A percentile compares a stretch with the other conserved stretches of the same genome.
These are phyloP conservation scores for Smutsia temminckii DNA, from an alignment of 2,797 vertebrate species.

Conservation along the genomic window DNA sequence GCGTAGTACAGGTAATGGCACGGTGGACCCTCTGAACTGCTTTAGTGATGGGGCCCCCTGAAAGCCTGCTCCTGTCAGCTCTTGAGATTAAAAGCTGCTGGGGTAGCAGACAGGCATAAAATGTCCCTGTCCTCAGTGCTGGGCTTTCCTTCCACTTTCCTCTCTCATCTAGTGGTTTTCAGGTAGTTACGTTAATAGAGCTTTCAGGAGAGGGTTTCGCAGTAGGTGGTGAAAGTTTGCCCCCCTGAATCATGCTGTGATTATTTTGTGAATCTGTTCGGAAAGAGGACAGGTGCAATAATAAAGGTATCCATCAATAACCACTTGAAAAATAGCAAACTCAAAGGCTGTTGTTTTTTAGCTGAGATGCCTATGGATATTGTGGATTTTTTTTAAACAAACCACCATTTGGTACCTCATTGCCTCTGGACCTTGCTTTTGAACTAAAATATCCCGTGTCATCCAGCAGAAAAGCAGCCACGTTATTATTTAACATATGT, in stretches of 20 bases:
- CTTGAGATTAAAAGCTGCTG: neutral
- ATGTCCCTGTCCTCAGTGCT: neutral
- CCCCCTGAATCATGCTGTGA: neutral
- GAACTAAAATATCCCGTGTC: neutral
- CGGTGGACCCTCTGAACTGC: neutral
- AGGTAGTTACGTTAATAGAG: neutral
- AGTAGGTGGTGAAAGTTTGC: neutral
- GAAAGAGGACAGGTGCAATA: neutral
- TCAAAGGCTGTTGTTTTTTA: neutral
- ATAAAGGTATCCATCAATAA: neutral
- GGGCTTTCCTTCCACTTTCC: neutral
- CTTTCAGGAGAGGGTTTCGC: neutral
- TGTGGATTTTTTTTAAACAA: neutral
- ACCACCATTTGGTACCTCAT: neutral
- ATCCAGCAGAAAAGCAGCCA: neutral
- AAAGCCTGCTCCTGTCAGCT: neutral
- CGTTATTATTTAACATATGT: conserved; percentile 71
- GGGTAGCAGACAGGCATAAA: neutral
- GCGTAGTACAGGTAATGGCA: neutral
- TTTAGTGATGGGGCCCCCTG: neutral
- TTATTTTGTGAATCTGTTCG: neutral
- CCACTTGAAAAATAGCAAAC: neutral
- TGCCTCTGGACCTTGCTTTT: neutral
- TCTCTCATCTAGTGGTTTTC: neutral
- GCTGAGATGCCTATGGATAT: neutral